Evolutionary conservation across 2,797 vertebrate genomes (phyloP).

Genomic region (Urosaurus nigricauda): DNA sequence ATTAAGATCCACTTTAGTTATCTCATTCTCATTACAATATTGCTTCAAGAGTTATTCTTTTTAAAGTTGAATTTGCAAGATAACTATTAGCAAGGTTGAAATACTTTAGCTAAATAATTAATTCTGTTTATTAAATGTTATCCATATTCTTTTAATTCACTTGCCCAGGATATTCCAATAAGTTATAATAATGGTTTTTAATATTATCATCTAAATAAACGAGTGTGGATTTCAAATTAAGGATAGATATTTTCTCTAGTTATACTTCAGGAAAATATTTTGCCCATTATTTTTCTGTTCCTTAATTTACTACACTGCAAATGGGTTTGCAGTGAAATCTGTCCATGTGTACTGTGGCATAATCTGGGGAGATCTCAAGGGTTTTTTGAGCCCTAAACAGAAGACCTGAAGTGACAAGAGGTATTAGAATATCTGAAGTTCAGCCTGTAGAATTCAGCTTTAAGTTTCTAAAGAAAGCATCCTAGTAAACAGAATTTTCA

Average conservation of each 20-base stretch:
- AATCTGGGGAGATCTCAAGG: too few species aligned
- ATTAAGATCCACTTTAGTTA: not conserved
- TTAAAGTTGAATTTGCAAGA: not conserved
- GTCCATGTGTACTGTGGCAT: not conserved
- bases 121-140: conserved; percentile 40
- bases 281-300: not conserved
- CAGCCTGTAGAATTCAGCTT: too few species aligned
- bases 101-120: conserved; percentile 42
- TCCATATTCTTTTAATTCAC: conserved; percentile 44
- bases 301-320: not conserved
- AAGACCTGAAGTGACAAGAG: too few species aligned
- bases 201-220: conserved; percentile 28
- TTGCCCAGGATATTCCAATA: conserved; percentile 19
- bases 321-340: not conserved
- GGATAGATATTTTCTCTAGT: not conserved
- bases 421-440: too few species aligned
- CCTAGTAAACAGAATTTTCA: too few species aligned
- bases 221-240: not conserved
- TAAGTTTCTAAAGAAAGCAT: too few species aligned
- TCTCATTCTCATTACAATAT: not conserved
- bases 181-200: conserved; percentile 29
- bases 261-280: conserved; percentile 6
- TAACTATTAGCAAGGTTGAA: conserved; percentile 22
- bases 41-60: not conserved
- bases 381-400: too few species aligned